Conservation (phyloP, 1,140 invertebrate genomes). For the Daktulosphaira vitifoliae region DNA sequence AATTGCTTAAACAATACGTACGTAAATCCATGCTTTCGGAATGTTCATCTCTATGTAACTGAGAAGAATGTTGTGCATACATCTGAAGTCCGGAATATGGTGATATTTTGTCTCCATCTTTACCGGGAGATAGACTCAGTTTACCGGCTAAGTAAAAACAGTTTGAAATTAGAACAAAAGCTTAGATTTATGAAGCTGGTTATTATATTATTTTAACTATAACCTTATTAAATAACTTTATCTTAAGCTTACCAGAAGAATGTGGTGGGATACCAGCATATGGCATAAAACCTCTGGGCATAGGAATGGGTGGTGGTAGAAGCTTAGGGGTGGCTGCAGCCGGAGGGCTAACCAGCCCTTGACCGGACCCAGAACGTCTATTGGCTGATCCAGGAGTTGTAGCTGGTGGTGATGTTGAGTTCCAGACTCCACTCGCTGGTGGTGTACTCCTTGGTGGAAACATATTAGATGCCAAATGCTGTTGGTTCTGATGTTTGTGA, state of each 20-base stretch:
- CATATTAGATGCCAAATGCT: constrained; percentile 7
- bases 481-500: constrained; percentile 37
- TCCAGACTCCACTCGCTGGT: neutral
- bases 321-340: constrained; percentile 52
- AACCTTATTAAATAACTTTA: no score
- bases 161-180: no score
- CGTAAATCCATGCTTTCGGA: constrained; percentile 51
- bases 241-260: constrained; percentile 5
- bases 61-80: constrained; percentile 36
- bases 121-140: constrained; percentile 37
- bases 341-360: constrained; percentile 47
- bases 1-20: constrained; percentile 49
- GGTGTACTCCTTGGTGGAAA: neutral
- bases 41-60: constrained; percentile 35
- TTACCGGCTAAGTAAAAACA: constrained; percentile 36
- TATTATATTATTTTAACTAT: no score
- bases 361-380: constrained; percentile 17
- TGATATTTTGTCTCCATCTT: constrained; percentile 39
- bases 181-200: no score
- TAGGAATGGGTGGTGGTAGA: constrained; percentile 48
- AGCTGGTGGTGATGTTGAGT: constrained; percentile 20
- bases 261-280: constrained; percentile 49
- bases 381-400: constrained; percentile 15
- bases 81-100: constrained; percentile 38
- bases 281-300: constrained; percentile 52